These are phyloP conservation scores for Synanthedon tipuliformis DNA, from an alignment of 2,888 invertebrate species.

Conservation along the genomic window DNA sequence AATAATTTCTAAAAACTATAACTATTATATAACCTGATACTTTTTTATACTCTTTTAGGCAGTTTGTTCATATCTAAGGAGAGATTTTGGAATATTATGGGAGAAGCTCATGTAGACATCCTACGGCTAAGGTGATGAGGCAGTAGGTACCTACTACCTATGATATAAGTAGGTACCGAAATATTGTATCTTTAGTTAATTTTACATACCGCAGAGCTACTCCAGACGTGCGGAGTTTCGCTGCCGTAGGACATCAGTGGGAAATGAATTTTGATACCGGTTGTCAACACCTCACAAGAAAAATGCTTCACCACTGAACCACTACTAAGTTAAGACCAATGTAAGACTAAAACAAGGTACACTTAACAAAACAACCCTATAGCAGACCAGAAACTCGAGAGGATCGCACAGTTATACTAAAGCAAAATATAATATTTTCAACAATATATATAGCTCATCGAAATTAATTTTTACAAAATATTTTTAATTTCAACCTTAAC, in stretches of 20 bases:
- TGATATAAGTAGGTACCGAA: too few relatives aligned
- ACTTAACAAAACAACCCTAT: constrained; percentile 15
- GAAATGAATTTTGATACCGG: constrained; percentile 67
- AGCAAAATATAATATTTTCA: constrained; percentile 46
- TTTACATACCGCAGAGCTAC: constrained; percentile 53
- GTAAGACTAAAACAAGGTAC: constrained; percentile 4
- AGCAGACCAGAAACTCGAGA: not conserved
- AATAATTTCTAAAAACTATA: too few relatives aligned
- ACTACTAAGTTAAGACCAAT: not conserved
- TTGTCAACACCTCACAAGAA: constrained; percentile 13
- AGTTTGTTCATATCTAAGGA: too few relatives aligned
- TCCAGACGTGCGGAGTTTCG: constrained; percentile 68
- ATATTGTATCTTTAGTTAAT: not conserved
- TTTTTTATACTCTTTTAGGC: too few relatives aligned
- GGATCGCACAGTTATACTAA: constrained; percentile 28
- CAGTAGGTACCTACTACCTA: too few relatives aligned
- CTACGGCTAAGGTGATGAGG: too few relatives aligned
- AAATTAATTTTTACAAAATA: constrained; percentile 33
- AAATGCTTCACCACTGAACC: constrained; percentile 4
- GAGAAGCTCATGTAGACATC: too few relatives aligned
- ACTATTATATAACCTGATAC: too few relatives aligned
- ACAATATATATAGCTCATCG: constrained; percentile 23
- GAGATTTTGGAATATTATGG: too few relatives aligned
- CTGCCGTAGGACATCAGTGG: constrained; percentile 69
- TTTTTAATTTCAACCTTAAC: constrained; percentile 13